These are phyloP conservation scores for Anomalospiza imberbis DNA, from an alignment of 2,797 vertebrate genomes.

Conservation along the genomic window DNA sequence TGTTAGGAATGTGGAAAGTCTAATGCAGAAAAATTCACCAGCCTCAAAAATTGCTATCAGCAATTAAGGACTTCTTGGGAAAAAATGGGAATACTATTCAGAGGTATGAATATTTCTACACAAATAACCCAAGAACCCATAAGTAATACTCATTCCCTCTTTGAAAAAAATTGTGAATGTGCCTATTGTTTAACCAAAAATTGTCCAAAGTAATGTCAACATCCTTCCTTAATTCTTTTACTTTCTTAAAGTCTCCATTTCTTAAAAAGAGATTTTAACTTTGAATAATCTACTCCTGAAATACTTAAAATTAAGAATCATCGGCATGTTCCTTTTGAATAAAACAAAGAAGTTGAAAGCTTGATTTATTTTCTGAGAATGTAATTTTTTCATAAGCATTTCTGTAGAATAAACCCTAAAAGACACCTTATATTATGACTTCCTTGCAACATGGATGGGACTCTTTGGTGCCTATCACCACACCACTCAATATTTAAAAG, in stretches of 20 bases:
- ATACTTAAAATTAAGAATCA: neutral
- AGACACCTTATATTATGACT: neutral
- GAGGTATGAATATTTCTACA: neutral
- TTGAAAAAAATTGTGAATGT: neutral
- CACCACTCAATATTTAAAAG: neutral
- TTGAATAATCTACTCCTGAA: neutral
- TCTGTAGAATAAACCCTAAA: neutral
- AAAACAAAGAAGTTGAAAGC: neutral
- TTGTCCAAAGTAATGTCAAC: neutral
- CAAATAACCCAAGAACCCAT: neutral
- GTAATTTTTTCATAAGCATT: neutral
- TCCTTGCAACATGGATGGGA: neutral
- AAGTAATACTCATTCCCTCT: neutral
- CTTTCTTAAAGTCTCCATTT: neutral
- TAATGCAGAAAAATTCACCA: neutral
- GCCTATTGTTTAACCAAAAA: neutral
- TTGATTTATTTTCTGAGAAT: conserved; percentile 32
- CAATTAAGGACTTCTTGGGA: neutral
- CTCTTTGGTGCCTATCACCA: neutral
- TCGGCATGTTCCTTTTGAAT: neutral
- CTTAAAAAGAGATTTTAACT: neutral
- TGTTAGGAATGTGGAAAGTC: neutral
- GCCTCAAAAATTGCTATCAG: neutral
- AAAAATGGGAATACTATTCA: neutral
- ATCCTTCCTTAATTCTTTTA: neutral